Conservation (phyloP, 2,113 vertebrate species). For the Crotalus tigris region DNA sequence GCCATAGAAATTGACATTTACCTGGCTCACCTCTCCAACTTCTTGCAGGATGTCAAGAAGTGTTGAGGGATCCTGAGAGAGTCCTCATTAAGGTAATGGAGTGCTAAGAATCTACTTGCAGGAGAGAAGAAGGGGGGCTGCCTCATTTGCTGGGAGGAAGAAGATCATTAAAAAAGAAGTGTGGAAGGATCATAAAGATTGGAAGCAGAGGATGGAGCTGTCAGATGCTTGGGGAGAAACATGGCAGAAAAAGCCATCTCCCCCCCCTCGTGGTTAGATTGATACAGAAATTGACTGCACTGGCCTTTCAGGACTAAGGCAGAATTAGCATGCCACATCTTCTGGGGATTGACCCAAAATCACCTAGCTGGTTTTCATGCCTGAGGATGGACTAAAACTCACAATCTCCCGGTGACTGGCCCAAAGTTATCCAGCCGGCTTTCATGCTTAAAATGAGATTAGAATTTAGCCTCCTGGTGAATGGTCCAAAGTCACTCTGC, state of each 20-base stretch:
- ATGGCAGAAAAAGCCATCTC: not conserved
- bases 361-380: not conserved
- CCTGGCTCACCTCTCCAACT: not conserved
- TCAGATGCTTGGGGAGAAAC: not conserved
- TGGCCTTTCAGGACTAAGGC: not conserved
- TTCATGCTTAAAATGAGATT: too few relatives aligned
- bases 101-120: slow-evolving; percentile 64
- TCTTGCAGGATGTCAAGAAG: not conserved
- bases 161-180: slow-evolving; percentile 52
- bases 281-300: not conserved
- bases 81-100: slow-evolving; percentile 65
- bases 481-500: too few relatives aligned
- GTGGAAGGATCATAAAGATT: slow-evolving; percentile 26
- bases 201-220: not conserved
- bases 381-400: not conserved
- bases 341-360: not conserved
- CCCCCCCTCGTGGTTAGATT: not conserved
- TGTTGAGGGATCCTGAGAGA: not conserved
- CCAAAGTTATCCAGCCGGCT: too few relatives aligned
- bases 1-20: not conserved
- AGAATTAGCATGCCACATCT: not conserved
- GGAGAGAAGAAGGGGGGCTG: slow-evolving; percentile 46
- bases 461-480: too few relatives aligned
- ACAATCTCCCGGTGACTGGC: not conserved
- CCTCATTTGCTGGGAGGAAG: slow-evolving; percentile 59